Base-by-base conservation (phyloP, 2,113 vertebrate genomes). In the Sitta europaea region DNA sequence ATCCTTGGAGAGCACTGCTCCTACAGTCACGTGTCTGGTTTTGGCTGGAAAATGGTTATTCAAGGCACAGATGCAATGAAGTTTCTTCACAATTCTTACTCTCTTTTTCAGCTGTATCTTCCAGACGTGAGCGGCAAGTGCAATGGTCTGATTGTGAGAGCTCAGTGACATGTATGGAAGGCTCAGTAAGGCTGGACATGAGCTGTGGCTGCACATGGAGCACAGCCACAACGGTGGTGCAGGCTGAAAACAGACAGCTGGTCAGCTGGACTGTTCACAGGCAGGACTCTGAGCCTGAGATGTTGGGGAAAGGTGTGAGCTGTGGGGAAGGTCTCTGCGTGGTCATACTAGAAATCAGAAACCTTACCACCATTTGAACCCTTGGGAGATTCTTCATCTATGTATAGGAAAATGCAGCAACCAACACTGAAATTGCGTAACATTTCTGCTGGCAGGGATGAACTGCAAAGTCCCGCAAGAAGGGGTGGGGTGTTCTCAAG, bases 161-260 rank as follows among this genome's bases (percentile, higher is more conserved):
- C 28, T 62, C 40, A 24, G 23, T 45, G 33, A 17, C 17, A 2
- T 21, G 11, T 18, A 4, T 27, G 28, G 24, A 67, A 86, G 13
- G 21, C 17, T 79, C 11, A 9, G 0, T 18, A n/a, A 67, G 25
- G n/a, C 20, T 92, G 55, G 25, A 18, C 12, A 1, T 10, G 57
- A 25, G 14, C 28, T 66, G 47, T 25, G 29, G 35, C 42, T 74
- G 31, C 11, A 7, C 7, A 3, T 5, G 31, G 19, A 53, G 31
- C 6, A 2, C 12, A 85, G 35, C 2, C 9, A 18, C 0, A 1
- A 24, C 1, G 11, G 13, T 42, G 12, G 4, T 54, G 12, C 14
- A 43, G 43, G 28, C n/a, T 62, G 18, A 72, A 54, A 33, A 59
- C 9, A 5, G 10, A 7, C 62, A 40, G 19, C 21, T 72, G 57